These are phyloP conservation scores for Darevskia nairensis DNA, from an alignment of 2,797 vertebrate species.

Conservation along the genomic window DNA sequence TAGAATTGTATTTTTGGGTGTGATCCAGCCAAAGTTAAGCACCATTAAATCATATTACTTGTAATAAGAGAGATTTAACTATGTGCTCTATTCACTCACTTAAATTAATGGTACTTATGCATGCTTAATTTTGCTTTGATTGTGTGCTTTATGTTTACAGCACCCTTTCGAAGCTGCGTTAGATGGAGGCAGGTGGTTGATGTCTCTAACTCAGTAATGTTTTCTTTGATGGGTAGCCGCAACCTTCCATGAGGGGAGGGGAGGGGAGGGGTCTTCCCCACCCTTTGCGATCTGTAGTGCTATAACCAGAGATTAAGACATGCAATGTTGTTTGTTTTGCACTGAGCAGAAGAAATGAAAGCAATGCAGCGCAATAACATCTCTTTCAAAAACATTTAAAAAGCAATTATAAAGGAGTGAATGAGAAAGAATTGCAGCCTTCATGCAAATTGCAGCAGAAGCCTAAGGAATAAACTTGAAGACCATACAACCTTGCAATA, in stretches of 20 bases:
- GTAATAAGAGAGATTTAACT: neutral
- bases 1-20: neutral
- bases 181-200: neutral
- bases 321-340: neutral
- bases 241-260: neutral
- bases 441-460: neutral
- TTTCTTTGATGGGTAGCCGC: neutral
- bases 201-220: neutral
- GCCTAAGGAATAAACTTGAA: neutral
- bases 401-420: neutral
- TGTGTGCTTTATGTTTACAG: neutral
- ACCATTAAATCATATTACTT: neutral
- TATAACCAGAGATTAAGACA: neutral
- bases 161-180: neutral
- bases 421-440: neutral
- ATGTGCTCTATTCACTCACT: neutral
- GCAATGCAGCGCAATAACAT: neutral
- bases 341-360: neutral
- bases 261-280: neutral
- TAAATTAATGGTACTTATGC: neutral
- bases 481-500: too few relatives aligned
- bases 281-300: neutral
- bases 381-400: neutral
- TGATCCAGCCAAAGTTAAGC: neutral
- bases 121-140: neutral